A percentile compares a stretch with the other conserved stretches of the same genome.
Conservation (phyloP, 2,888 invertebrate species). For the Abscondita cerata region DNA sequence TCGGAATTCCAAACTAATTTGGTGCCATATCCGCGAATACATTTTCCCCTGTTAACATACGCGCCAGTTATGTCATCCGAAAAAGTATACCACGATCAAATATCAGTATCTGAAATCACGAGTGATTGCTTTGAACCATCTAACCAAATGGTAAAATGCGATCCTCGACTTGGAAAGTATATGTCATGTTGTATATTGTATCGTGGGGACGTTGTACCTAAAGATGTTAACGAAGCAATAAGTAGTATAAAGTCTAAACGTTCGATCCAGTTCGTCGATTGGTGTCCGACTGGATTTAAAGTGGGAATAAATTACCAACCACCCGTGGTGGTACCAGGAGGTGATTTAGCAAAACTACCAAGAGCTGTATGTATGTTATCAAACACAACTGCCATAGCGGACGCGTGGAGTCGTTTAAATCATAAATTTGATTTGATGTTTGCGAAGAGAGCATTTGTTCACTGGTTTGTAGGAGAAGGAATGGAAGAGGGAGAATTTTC, state of each 20-base stretch:
- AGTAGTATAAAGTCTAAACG: conserved; percentile 93
- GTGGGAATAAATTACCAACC: conserved; percentile 62
- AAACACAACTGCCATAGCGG: conserved; percentile 95
- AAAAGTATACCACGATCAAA: conserved; percentile 60
- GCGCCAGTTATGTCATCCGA: conserved; percentile 66
- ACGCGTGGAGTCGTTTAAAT: conserved; percentile 93
- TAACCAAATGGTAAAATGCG: conserved; percentile 3
- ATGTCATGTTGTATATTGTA: conserved; percentile 62
- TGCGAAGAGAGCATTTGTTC: conserved; percentile 94
- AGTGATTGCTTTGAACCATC: conserved; percentile 67
- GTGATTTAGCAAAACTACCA: conserved; percentile 91
- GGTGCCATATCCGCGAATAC: conserved; percentile 61
- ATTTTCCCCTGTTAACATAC: conserved; percentile 65
- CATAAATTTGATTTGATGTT: conserved; percentile 97
- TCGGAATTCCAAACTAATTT: conserved; percentile 67
- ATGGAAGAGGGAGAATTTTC: conserved; percentile 89
- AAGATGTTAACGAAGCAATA: conserved; percentile 92
- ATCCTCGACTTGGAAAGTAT: background rate
- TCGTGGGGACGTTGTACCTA: conserved; percentile 56
- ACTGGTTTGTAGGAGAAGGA: conserved; percentile 91
- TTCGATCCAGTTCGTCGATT: conserved; percentile 82
- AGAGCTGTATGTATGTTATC: conserved; percentile 97
- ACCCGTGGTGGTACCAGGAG: conserved; percentile 90
- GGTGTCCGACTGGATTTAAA: no score
- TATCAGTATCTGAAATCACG: conserved; percentile 49